Evolutionary conservation across 2,888 invertebrate genomes (phyloP).

Genomic region (Agrotis clavis): DNA sequence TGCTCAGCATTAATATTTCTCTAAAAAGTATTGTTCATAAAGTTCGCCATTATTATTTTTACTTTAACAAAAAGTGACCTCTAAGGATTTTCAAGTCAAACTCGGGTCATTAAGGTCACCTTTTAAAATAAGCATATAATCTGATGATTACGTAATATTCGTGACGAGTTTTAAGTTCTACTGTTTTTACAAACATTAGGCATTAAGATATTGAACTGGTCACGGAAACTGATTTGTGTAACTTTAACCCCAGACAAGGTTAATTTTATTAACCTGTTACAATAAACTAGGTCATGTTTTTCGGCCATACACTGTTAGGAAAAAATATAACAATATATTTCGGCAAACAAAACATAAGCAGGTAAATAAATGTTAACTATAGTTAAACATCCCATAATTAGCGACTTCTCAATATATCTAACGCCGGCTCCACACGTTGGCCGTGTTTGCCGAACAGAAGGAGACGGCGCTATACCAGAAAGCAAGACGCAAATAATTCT

Average conservation of each 20-base stretch:
- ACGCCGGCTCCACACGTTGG: too few relatives aligned
- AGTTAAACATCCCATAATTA: too few relatives aligned
- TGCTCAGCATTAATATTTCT: slow-evolving; percentile 25
- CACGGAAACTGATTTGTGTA: slow-evolving; percentile 48
- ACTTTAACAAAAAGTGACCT: slow-evolving; percentile 42
- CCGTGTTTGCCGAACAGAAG: too few relatives aligned
- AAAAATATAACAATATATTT: not conserved
- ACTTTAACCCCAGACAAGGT: slow-evolving; percentile 20
- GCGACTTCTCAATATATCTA: too few relatives aligned
- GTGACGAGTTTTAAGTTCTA: slow-evolving; percentile 47
- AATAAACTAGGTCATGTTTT: not conserved
- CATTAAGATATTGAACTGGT: slow-evolving; percentile 35
- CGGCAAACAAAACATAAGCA: not conserved
- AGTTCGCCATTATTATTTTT: slow-evolving; percentile 38
- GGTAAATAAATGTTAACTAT: too few relatives aligned
- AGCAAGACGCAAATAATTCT: too few relatives aligned
- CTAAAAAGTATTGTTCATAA: slow-evolving; percentile 35
- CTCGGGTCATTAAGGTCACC: slow-evolving; percentile 49
- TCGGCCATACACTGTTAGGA: not conserved
- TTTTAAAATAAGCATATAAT: slow-evolving; percentile 46
- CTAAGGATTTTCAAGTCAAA: slow-evolving; percentile 46
- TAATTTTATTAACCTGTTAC: not conserved
- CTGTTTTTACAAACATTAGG: slow-evolving; percentile 22
- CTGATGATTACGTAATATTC: slow-evolving; percentile 53
- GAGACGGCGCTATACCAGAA: too few relatives aligned